These are phyloP conservation scores for Neolamprologus devosi DNA, from an alignment of 2,113 vertebrate species.

Conservation along the genomic window DNA sequence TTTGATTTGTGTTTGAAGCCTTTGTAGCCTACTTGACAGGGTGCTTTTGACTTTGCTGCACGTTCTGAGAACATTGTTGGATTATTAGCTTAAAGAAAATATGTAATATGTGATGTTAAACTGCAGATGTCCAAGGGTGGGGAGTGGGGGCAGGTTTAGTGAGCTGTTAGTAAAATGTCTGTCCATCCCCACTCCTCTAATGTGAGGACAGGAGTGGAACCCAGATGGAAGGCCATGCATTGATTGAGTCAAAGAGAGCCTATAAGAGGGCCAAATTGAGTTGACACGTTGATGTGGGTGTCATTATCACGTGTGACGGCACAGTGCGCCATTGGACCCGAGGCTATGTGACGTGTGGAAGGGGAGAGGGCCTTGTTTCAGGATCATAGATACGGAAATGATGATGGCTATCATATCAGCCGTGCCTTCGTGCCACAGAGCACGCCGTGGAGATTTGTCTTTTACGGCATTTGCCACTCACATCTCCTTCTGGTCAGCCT, in stretches of 20 bases:
- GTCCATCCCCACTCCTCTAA: neutral
- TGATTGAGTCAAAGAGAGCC: slow-evolving; percentile 56
- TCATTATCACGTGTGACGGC: slow-evolving; percentile 59
- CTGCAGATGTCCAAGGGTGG: neutral
- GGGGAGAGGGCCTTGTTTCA: slow-evolving; percentile 23
- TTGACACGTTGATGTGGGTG: slow-evolving; percentile 62
- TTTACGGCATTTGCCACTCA: neutral
- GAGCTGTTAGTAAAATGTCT: neutral
- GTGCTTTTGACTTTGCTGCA: neutral
- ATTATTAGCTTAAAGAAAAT: neutral
- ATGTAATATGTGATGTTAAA: neutral
- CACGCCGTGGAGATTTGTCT: neutral
- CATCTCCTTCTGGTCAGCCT: slow-evolving; percentile 15
- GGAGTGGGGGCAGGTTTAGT: neutral
- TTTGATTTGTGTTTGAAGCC: neutral
- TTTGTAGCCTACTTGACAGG: neutral
- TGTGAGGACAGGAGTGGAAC: slow-evolving; percentile 48
- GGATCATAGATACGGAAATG: slow-evolving; percentile 14
- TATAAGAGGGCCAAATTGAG: slow-evolving; percentile 55
- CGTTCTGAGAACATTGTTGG: neutral
- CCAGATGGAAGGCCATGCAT: slow-evolving; percentile 55
- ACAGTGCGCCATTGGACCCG: slow-evolving; percentile 26
- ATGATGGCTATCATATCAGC: slow-evolving; percentile 3
- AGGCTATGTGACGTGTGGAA: slow-evolving; percentile 3
- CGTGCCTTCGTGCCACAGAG: neutral